Conservation (phyloP, 2,888 invertebrate species). For the Leptinotarsa tumamoca region DNA sequence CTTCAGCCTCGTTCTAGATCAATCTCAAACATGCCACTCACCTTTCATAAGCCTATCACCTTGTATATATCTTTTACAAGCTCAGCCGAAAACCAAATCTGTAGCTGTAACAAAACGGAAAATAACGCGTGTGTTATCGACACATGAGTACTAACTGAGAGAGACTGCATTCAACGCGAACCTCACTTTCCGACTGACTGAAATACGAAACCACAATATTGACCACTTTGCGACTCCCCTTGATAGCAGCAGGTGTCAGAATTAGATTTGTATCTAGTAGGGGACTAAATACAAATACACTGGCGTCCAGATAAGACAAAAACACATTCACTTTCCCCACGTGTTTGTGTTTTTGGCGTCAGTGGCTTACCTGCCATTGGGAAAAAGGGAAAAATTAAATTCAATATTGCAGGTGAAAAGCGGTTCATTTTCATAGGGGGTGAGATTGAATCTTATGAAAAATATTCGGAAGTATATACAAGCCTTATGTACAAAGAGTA, state of each 20-base stretch:
- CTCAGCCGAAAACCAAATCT: not conserved
- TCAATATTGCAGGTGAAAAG: not conserved
- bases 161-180: slow-evolving; percentile 4
- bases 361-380: not conserved
- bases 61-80: slow-evolving; percentile 6
- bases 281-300: slow-evolving; percentile 31
- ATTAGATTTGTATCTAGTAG: slow-evolving; percentile 43
- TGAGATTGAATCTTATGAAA: too few relatives aligned
- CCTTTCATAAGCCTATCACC: slow-evolving; percentile 29
- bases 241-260: slow-evolving; percentile 58
- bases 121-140: slow-evolving; percentile 4
- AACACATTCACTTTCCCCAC: slow-evolving; percentile 17
- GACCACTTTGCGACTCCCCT: slow-evolving; percentile 61
- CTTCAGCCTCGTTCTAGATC: not conserved
- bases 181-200: slow-evolving; percentile 18
- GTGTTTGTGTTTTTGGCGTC: slow-evolving; percentile 1
- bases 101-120: not conserved
- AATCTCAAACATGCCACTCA: slow-evolving; percentile 3
- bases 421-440: too few relatives aligned
- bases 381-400: not conserved
- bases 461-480: too few relatives aligned
- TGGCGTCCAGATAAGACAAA: slow-evolving; percentile 16
- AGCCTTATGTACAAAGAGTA: too few relatives aligned
- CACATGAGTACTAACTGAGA: slow-evolving; percentile 7
- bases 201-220: slow-evolving; percentile 49